These are phyloP conservation scores for Protula sp. DNA, from an alignment of 2,888 invertebrate genomes.

Conservation along the genomic window DNA sequence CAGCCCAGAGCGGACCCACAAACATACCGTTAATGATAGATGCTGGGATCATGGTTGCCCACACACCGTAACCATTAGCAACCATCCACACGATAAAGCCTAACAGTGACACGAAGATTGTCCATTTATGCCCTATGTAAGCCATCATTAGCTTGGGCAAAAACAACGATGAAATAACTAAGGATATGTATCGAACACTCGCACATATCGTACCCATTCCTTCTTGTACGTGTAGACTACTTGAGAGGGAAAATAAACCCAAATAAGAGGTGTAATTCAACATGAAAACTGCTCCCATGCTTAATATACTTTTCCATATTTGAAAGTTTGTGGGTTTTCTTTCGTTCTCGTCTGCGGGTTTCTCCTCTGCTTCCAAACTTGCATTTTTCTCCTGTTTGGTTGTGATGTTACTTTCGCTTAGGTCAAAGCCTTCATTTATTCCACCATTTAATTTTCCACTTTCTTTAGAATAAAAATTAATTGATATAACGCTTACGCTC, in stretches of 20 bases:
- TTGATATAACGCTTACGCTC: too few relatives aligned
- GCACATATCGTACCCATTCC: background rate
- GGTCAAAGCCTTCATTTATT: too few relatives aligned
- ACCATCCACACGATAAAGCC: background rate
- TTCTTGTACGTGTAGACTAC: background rate
- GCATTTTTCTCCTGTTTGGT: too few relatives aligned
- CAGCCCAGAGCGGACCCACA: background rate
- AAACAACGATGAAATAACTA: background rate
- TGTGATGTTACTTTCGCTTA: too few relatives aligned
- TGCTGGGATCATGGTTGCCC: background rate
- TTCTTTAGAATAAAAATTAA: too few relatives aligned
- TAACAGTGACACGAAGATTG: background rate
- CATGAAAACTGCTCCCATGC: background rate
- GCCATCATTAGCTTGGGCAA: background rate
- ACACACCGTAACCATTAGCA: background rate
- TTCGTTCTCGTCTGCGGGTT: too few relatives aligned
- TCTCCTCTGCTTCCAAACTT: too few relatives aligned
- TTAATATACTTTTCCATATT: background rate
- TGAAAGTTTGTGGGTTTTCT: too few relatives aligned
- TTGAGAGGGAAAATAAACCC: background rate
- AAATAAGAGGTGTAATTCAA: background rate
- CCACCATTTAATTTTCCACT: too few relatives aligned
- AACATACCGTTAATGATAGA: background rate
- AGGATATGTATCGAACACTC: background rate
- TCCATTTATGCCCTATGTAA: background rate